Conservation (phyloP, 2,113 vertebrate genomes). For the Xyliphius kryptos region DNA sequence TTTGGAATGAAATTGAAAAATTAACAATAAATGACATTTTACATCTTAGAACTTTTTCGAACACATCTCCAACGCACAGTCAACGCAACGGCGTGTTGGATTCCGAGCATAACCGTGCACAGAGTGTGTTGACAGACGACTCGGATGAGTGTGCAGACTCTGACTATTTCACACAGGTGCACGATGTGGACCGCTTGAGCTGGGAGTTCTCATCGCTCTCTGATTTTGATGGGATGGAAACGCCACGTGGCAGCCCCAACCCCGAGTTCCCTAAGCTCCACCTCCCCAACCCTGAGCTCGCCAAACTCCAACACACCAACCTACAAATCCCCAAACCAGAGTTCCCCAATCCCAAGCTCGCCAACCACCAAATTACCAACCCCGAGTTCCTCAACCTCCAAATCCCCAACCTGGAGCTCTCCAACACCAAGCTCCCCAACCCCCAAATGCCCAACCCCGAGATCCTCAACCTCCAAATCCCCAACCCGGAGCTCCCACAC, state of each 20-base stretch:
- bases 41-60: no score
- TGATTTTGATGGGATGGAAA: conserved; percentile 63
- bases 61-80: no score
- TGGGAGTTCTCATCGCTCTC: conserved; percentile 59
- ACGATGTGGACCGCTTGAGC: conserved; percentile 57
- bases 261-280: conserved; percentile 43
- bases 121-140: no score
- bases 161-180: conserved; percentile 61
- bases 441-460: neutral
- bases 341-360: neutral
- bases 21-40: no score
- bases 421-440: neutral
- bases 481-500: neutral
- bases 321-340: neutral
- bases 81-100: no score
- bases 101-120: no score
- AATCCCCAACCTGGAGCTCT: neutral
- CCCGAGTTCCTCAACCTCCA: neutral
- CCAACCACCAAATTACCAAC: neutral
- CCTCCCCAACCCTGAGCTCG: neutral
- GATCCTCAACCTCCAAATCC: neutral
- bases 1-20: no score
- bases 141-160: conserved; percentile 56
- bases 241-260: conserved; percentile 47
- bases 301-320: neutral